Evolutionary conservation across 1,140 invertebrate species (phyloP), one percentile per base, ranked within the genome.

Genomic region (Trialeurodes vaporariorum): DNA sequence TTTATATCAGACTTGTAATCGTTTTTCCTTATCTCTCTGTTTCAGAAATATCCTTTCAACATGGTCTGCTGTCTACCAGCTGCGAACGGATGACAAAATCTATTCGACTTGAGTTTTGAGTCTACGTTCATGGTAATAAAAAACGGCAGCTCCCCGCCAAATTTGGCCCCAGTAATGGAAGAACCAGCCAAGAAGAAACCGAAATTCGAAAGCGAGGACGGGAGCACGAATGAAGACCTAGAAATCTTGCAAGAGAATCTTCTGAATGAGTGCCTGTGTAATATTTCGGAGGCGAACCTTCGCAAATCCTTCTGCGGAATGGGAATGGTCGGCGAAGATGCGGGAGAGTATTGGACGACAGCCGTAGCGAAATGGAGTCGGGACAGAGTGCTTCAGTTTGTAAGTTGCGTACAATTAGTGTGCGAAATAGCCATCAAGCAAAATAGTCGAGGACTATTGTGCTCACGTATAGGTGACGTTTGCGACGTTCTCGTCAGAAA

Each of bases 351-450:
- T 17, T 49, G 34, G 34, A 49, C 34, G 5, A 49, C 80, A 22
- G 80, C 81, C 13, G 79, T 81, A 13, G 81, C 83, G 1, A 84
- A 89, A 70, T 91, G 88, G 88, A 85, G 86, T 9, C 76, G 84
- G 2, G 85, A 86, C 68, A 84, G 86, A 73, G 83, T 86, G 9
- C 74, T 93, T 5, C 84, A 90, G 71, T 92, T 91, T 74, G 78
- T 93, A 62, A 92, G 90, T 65, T 89, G 88, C 70, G 81, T 93
- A 70, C 90, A 93, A 70, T 78, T 93, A 5, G 79, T 93, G 61
- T 92, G 91, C 75, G 90, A 93, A 75, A 84, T 92, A 26, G 90
- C 91, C 72, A 82, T 92, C 60, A 90, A 90, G 74, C 91, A 94
- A 77, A 91, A 90, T 71, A 84, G 84, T 40, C 86, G 86, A 71